Evolutionary conservation across 2,113 vertebrate species (phyloP), one percentile per base, ranked within the genome.

Genomic region (Polypterus bichir): DNA sequence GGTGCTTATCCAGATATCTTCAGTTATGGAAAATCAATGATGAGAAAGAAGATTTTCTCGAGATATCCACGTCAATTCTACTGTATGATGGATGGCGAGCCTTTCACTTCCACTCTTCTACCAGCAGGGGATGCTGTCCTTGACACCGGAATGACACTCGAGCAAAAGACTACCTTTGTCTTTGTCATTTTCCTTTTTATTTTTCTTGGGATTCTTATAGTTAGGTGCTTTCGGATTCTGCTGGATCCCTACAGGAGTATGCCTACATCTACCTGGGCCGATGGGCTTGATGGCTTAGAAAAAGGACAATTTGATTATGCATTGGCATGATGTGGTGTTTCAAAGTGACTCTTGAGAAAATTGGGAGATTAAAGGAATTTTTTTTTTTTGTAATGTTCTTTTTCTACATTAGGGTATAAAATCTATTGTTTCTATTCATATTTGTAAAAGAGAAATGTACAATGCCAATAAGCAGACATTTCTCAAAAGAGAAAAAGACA

Each of bases 271-370:
- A 83, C 85, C 9, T 90, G 86, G 86, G 80, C 86, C 1, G 89
- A 89, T n/a, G 83, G 87, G 48, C 79, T 90, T 0, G 85, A 89
- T 45, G 89, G 86, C 44, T 74, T 90, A 58, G 85, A 93, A 74
- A 89, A 93, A 76, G 88, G 86, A 57, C 86, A 89, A 68, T 93
- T 90, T 65, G 89, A 90, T 58, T 85, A 82, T 64, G 74, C 75
- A 3, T 66, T 87, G 49, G 81, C 82, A 45, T 89, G 81, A 55
- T 51, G 54, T 46, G 56, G 56, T 45, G 27, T 57, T 57, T 57
- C 27, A 27, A 27, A 27, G 27, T 27, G 27, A 27, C 27, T 27
- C 27, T 27, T 27, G 27, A 27, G 27, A 2, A 27, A 27, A 27
- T 27, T 27, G 2, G 27, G 27, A 27, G 27, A 27, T 27, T 27